phyloP scores from a whole-genome alignment of 1,140 invertebrate genomes.

The Saccostrea echinata region DNA sequence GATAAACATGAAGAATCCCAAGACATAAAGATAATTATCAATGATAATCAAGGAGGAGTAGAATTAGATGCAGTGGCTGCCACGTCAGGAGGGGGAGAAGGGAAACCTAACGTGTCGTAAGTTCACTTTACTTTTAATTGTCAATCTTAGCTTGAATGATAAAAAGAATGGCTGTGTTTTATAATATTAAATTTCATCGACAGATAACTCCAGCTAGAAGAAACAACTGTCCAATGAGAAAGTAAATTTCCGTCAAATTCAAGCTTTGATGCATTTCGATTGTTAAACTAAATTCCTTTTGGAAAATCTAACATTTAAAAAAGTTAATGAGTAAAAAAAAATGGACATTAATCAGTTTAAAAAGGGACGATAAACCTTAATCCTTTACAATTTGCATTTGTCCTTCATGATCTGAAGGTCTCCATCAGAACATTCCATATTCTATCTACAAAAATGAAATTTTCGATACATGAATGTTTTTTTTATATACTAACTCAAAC shows the following conservation, averaged over 20 bases:
- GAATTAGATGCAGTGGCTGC: not conserved
- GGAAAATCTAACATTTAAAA: too few relatives aligned
- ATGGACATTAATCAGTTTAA: not conserved
- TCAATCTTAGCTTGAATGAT: too few relatives aligned
- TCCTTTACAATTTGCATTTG: too few relatives aligned
- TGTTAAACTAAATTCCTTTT: too few relatives aligned
- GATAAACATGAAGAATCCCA: not conserved
- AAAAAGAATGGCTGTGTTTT: not conserved
- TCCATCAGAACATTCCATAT: too few relatives aligned
- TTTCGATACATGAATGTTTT: not conserved
- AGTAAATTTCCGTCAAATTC: too few relatives aligned
- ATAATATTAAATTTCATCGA: not conserved
- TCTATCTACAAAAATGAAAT: not conserved
- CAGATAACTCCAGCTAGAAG: not conserved
- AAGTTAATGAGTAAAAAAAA: not conserved
- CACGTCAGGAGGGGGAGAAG: not conserved
- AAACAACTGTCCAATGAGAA: too few relatives aligned
- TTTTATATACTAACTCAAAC: not conserved
- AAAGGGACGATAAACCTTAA: too few relatives aligned
- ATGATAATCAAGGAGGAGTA: not conserved
- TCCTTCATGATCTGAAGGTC: too few relatives aligned
- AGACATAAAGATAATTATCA: not conserved
- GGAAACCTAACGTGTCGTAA: not conserved
- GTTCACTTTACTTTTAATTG: not conserved
- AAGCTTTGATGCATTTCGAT: too few relatives aligned